Base-by-base conservation (phyloP, 2,888 invertebrate species). In the Conistra vaccinii region DNA sequence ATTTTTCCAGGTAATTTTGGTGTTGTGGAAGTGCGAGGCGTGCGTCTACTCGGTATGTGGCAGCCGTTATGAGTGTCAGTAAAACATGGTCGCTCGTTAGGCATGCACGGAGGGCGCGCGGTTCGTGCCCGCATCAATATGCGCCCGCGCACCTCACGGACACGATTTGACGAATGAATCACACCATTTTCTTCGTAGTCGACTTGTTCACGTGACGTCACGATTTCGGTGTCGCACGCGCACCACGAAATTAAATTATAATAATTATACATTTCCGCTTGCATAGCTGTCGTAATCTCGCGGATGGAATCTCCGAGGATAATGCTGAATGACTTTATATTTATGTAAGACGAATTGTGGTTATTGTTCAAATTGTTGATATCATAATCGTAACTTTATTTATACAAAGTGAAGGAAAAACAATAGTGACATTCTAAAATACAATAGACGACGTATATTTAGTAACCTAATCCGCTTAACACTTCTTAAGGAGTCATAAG, bases 81-180 rank as follows among this genome's bases (percentile, higher is more conserved):
- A 88, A 92, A 91, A 89, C 92, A 91, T 89, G 89, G 89, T 81
- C 84, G 88, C 91, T 93, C 91, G 92, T 94, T 94, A 93, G 87
- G 90, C 89, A 93, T 94, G 92, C 94, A 90, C 89, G 85, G 89
- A 91, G 91, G 92, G 89, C 89, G 88, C 89, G 85, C 82, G 85
- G 90, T 89, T 89, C 90, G 91, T 91, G 93, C 89, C 82, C 88
- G 85, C 93, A 95, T 96, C 93, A 93, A 91, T 94, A 96, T 95
- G 95, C 95, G 95, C 95, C 93, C 94, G 95, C 93, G 94, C 94
- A 93, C 91, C 92, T 91, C 93, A 89, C 91, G 89, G 91, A 91
- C 94, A 93, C 92, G 94, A 91, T 93, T 94, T 93, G 93, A 94
- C 93, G 93, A 92, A 92, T 95, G 94, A 95, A 93, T 95, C 95